Evolutionary conservation across 92 coral and sea anemone species (phyloP), one percentile per base, ranked within the genome.

Genomic region (Ricordea florida): DNA sequence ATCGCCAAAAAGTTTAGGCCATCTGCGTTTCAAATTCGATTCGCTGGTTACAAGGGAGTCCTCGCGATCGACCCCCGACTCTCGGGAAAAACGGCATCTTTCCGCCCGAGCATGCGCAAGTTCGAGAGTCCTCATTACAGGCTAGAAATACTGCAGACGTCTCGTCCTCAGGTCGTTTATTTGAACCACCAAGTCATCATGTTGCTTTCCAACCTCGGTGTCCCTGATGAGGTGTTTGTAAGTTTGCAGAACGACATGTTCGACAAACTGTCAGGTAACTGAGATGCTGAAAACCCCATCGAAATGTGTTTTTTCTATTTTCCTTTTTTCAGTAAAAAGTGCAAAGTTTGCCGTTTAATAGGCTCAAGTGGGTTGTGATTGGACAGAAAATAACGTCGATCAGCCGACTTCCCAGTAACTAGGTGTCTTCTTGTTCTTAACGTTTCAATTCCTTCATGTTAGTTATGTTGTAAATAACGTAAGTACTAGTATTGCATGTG

Each of bases 131-230:
- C 43, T 7, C 99, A 96, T 62, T 84, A 84, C 41, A 88, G 97
- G 29, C 87, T 96, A 29, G 99, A 96, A 58, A 93, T 96, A 36
- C 83, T 96, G 15, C 93, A 89, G 58, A 92, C 93, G 31, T 96
- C 99, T 62, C 99, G 99, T 32, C 91, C 99, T 46, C 99, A 96
- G 84, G 97, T 83, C 41, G 99, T 92, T 20, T 92, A 75, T 49
- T 88, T 96, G 21, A 96, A 96, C 68, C 99, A 96, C 35, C 89
- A 91, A 81, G 83, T 90, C 31, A 89, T 96, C 37, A 91, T 96
- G 99, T 52, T 96, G 48, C 79, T 96, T 5, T 96, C 99, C 3
- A 96, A 92, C 72, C 89, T 83, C 24, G 99, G 99, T 32, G 91
- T 96, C 47, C 97, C 99, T 41, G 99, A 89, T 57, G 92, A 85